These are phyloP conservation scores for Eupristina koningsbergeri DNA, from an alignment of 1,140 invertebrate species.

Conservation along the genomic window DNA sequence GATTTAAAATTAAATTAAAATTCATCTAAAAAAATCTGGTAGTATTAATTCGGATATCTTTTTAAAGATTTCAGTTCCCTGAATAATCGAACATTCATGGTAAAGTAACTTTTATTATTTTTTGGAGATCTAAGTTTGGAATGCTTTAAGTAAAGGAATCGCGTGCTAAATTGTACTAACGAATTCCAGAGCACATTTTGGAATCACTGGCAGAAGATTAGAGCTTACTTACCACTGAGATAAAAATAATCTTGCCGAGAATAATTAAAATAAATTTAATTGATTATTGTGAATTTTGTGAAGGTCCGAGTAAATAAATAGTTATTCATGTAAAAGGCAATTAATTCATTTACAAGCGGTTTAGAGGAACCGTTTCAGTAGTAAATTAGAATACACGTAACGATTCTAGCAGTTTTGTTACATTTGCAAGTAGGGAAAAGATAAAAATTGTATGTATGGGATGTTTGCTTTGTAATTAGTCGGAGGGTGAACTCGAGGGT, in stretches of 20 bases:
- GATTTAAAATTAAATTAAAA: too few relatives aligned
- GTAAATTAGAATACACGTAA: too few relatives aligned
- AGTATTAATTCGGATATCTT: neutral
- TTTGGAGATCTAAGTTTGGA: neutral
- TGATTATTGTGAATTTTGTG: too few relatives aligned
- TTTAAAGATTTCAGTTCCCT: neutral
- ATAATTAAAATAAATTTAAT: too few relatives aligned
- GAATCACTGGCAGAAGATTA: neutral
- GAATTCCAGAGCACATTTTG: neutral
- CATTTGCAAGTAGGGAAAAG: too few relatives aligned
- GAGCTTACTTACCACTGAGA: neutral
- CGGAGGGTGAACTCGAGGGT: neutral
- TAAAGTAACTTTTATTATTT: neutral
- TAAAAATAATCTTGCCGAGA: too few relatives aligned
- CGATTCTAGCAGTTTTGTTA: too few relatives aligned
- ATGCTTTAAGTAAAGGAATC: slow-evolving; percentile 1
- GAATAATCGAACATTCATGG: slow-evolving; percentile 37
- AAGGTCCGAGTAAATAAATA: too few relatives aligned
- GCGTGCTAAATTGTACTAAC: neutral
- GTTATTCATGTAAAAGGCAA: too few relatives aligned
- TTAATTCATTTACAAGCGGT: too few relatives aligned
- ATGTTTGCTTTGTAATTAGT: neutral
- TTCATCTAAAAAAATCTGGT: neutral
- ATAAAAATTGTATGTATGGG: too few relatives aligned
- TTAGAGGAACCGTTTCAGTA: too few relatives aligned